Evolutionary conservation across 2,113 vertebrate species (phyloP), one percentile per base, ranked within the genome.

Genomic region (Miniopterus natalensis): DNA sequence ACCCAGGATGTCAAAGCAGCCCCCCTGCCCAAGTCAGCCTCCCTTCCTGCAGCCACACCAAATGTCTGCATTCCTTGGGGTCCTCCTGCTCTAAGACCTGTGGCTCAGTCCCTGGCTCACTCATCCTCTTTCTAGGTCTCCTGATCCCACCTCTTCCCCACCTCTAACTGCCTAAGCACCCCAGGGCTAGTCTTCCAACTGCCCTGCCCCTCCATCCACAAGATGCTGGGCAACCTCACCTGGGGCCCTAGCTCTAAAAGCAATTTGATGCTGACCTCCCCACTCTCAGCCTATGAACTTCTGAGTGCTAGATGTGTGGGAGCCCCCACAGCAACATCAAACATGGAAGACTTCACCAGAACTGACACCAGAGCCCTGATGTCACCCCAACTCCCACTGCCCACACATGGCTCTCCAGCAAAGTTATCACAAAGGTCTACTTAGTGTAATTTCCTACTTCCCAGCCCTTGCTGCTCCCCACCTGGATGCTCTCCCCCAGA

Each of bases 1-100:
- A 18, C n/a, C 20, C 1, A 15, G 77, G 15, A n/a, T 7, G 8
- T 57, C 29, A 89, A 47, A 21, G 42, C 31, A 31, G 79, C 6
- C 21, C 18, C 0, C 1, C 45, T 0, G 6, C 27, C 23, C 51
- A 25, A 1, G 17, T 42, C 11, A 65, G 78, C 36, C 11, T 63
- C 18, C 27, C n/a, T 23, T 45, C 12, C 21, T n/a, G 42, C 18
- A 23, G 40, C 27, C 9, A 3, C 5, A 20, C n/a, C 73, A 79
- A 53, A 2, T 20, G 9, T 17, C 8, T 92, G 59, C 4, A 31
- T 42, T n/a, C 70, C 47, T 5, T 4, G 20, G 81, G 81, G 36
- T 21, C 11, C 31, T 18, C 14, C 29, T 40, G 5, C n/a, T 55
- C 55, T 25, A 4, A 61, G 8, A n/a, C 49, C 21, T 36, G 20